Percentiles rank a stretch among this genome's conserved stretches.
Evolutionary conservation across 2,797 vertebrate species (phyloP).

Genomic region (Caiman crocodilus): DNA sequence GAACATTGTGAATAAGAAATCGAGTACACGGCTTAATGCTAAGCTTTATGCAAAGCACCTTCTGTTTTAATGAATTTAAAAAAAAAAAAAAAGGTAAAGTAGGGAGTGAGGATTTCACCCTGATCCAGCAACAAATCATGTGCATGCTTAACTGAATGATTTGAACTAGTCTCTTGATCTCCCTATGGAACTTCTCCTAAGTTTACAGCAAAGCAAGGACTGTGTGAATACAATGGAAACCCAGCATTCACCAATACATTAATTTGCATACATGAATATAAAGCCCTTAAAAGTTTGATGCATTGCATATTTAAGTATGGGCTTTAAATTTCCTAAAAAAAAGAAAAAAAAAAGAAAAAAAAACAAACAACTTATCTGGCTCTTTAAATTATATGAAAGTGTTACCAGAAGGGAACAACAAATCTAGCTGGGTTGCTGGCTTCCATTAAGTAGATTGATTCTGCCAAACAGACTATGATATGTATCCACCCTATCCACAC

Average conservation of each 20-base stretch:
- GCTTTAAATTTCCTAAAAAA: background rate
- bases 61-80: background rate
- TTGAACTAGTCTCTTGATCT: constrained; percentile 44
- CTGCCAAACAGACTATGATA: constrained; percentile 36
- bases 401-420: constrained; percentile 22
- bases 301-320: background rate
- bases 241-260: constrained; percentile 35
- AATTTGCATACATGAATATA: constrained; percentile 23
- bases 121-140: constrained; percentile 10
- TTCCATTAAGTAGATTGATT: background rate
- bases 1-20: constrained; percentile 25
- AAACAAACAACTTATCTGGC: rapidly evolving
- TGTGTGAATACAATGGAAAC: background rate
- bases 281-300: background rate
- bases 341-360: rapidly evolving
- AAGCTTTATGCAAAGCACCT: background rate
- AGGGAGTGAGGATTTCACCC: background rate
- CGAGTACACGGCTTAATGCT: background rate
- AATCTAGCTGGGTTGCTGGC: background rate
- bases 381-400: background rate
- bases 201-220: constrained; percentile 16
- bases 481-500: constrained; percentile 27
- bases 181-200: constrained; percentile 7
- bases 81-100: background rate
- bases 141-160: background rate